Evolutionary conservation across 2,797 vertebrate species (phyloP).

Genomic region (Argya squamiceps): DNA sequence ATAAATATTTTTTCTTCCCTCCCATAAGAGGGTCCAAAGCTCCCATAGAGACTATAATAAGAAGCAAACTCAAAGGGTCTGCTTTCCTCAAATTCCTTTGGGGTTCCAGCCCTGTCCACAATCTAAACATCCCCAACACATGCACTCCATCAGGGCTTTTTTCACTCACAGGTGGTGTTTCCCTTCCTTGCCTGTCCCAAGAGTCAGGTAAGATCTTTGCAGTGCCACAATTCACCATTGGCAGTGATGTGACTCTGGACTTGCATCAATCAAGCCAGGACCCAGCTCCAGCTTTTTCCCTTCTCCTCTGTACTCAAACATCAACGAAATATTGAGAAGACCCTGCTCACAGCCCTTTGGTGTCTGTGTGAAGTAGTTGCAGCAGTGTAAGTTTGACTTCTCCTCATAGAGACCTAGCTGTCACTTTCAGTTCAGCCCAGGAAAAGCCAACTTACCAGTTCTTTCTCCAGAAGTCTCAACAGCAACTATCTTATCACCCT

Average conservation of each 20-base stretch:
- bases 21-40: not conserved
- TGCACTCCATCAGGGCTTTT: not conserved
- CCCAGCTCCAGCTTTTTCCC: not conserved
- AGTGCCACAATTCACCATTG: rapidly evolving
- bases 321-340: not conserved
- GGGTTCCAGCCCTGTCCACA: not conserved
- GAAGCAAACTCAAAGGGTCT: not conserved
- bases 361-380: not conserved
- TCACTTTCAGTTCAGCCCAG: not conserved
- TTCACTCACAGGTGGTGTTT: not conserved
- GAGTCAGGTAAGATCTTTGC: not conserved
- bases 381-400: not conserved
- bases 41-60: not conserved
- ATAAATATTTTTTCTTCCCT: not conserved
- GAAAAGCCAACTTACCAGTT: not conserved
- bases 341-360: rapidly evolving
- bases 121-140: not conserved
- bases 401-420: not conserved
- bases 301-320: not conserved
- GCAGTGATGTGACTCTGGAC: not conserved
- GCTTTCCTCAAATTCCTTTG: not conserved
- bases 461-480: not conserved
- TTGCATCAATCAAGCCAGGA: not conserved
- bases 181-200: not conserved
- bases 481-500: not conserved